phyloP scores from a whole-genome alignment of 2,113 vertebrate genomes.

The Tragelaphus imberbis region DNA sequence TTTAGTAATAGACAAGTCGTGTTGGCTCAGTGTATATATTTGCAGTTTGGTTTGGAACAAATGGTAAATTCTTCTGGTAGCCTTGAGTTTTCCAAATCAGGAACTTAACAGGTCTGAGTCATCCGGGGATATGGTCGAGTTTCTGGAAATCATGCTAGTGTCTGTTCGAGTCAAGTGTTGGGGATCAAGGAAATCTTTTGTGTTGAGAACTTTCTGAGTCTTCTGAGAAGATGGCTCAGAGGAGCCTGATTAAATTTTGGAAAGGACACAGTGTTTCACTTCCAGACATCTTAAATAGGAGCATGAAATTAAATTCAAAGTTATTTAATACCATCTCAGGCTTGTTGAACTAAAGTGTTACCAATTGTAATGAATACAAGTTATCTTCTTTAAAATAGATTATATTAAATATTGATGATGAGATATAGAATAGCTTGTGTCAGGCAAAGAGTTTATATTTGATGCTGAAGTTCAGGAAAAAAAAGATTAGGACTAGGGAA shows the following conservation, averaged over 20 bases:
- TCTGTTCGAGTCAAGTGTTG: neutral
- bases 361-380: neutral
- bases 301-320: neutral
- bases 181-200: neutral
- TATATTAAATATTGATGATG: neutral
- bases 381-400: neutral
- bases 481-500: neutral
- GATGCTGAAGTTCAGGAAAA: neutral
- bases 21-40: neutral
- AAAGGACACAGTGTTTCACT: neutral
- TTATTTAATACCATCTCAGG: neutral
- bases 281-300: neutral
- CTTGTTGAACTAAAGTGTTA: neutral
- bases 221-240: neutral
- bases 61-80: neutral
- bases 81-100: neutral
- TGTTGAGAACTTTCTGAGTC: neutral
- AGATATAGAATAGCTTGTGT: neutral
- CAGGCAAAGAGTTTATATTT: neutral
- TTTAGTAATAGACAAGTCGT: neutral
- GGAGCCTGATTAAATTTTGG: neutral
- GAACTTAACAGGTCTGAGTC: neutral
- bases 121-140: neutral
- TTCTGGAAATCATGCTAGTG: neutral
- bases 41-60: neutral